A percentile compares a stretch with the other conserved stretches of the same genome.
Evolutionary conservation across 2,888 invertebrate species (phyloP).

Genomic region (Monochamus alternatus): DNA sequence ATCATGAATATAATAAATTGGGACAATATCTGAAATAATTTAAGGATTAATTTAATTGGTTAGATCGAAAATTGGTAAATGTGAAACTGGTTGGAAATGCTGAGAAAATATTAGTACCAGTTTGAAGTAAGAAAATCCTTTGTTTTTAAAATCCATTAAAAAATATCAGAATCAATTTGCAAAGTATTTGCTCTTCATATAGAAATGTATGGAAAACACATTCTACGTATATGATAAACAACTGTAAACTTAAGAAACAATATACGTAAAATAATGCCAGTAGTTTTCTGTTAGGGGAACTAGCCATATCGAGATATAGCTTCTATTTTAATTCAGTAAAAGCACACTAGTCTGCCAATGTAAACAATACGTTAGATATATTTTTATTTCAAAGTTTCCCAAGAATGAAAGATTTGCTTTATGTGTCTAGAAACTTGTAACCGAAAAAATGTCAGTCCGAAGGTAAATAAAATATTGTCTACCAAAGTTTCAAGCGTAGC

Average conservation of each 20-base stretch:
- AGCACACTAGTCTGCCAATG: background rate
- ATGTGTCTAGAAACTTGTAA: background rate
- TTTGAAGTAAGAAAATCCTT: no score
- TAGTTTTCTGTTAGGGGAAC: background rate
- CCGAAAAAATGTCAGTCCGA: background rate
- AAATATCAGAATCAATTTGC: no score
- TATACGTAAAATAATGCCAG: background rate
- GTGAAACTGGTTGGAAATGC: no score
- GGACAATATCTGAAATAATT: no score
- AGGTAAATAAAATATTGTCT: no score
- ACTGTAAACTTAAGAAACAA: background rate
- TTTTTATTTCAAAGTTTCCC: background rate
- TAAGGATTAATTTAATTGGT: no score
- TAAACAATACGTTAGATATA: background rate
- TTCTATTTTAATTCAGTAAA: background rate
- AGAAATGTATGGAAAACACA: background rate
- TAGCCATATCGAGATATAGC: background rate
- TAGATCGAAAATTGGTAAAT: no score
- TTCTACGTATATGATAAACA: background rate
- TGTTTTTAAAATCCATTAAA: no score
- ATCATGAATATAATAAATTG: no score
- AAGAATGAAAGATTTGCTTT: background rate
- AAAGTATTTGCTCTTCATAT: no score
- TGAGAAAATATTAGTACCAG: no score
- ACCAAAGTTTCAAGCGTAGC: no score